Conservation (phyloP, 1,140 invertebrate genomes). For the Diachasma alloeum region DNA sequence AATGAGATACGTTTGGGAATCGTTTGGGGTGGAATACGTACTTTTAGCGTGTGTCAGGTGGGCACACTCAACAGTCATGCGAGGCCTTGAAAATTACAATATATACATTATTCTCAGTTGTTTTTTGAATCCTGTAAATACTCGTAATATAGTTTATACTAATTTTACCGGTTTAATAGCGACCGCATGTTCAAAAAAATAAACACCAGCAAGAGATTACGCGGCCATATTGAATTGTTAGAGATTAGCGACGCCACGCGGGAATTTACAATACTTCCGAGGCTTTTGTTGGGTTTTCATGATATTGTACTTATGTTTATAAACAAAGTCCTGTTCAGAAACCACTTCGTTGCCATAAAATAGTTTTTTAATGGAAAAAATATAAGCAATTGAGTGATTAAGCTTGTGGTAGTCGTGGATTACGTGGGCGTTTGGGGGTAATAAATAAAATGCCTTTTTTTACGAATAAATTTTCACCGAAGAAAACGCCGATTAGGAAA, state of each 20-base stretch:
- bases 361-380: no score
- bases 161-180: not conserved
- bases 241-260: no score
- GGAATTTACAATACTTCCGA: no score
- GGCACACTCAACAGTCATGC: not conserved
- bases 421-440: not conserved
- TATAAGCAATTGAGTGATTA: not conserved
- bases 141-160: not conserved
- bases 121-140: not conserved
- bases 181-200: not conserved
- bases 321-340: no score
- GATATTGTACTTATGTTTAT: no score
- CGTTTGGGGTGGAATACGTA: not conserved
- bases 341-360: no score
- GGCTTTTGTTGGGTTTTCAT: no score
- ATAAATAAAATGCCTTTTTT: conserved; percentile 27
- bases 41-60: not conserved
- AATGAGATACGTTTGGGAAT: not conserved
- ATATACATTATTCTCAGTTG: not conserved
- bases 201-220: not conserved
- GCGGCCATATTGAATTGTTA: not conserved
- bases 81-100: not conserved
- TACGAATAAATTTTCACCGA: conserved; percentile 66
- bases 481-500: conserved; percentile 68
- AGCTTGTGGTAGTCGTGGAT: not conserved